A percentile compares a stretch with the other conserved stretches of the same genome.
phyloP scores from a whole-genome alignment of 2,888 invertebrate genomes.

The Saturnia japonica region DNA sequence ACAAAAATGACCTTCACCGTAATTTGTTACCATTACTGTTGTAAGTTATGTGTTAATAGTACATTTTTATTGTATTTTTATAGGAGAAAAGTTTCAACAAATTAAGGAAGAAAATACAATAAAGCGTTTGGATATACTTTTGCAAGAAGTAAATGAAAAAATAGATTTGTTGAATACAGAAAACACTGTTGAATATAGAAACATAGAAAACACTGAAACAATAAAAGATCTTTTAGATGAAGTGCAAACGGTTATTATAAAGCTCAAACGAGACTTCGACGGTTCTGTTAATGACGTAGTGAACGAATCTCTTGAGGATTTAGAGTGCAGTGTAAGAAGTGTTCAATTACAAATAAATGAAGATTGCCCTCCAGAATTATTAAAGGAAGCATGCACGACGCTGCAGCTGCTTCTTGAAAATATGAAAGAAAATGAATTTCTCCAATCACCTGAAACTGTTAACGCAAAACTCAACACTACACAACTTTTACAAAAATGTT shows the following conservation, averaged over 20 bases:
- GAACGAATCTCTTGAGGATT: slow-evolving; percentile 75
- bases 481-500: slow-evolving; percentile 51
- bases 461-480: slow-evolving; percentile 34
- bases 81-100: neutral
- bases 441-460: slow-evolving; percentile 34
- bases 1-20: neutral
- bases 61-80: neutral
- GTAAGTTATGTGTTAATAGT: neutral
- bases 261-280: slow-evolving; percentile 68
- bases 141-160: slow-evolving; percentile 59
- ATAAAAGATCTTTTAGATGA: slow-evolving; percentile 68
- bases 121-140: slow-evolving; percentile 51
- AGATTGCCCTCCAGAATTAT: slow-evolving; percentile 62
- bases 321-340: slow-evolving; percentile 78
- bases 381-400: slow-evolving; percentile 71
- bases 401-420: slow-evolving; percentile 61
- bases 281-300: slow-evolving; percentile 61
- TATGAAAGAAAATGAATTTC: slow-evolving; percentile 54
- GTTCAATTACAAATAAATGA: slow-evolving; percentile 74
- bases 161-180: slow-evolving; percentile 43
- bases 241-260: slow-evolving; percentile 73
- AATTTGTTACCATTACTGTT: neutral
- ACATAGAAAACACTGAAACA: slow-evolving; percentile 51
- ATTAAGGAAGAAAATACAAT: slow-evolving; percentile 45
- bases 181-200: too few species aligned